These are phyloP conservation scores for Archocentrus centrarchus DNA, from an alignment of 2,113 vertebrate species.

Conservation along the genomic window DNA sequence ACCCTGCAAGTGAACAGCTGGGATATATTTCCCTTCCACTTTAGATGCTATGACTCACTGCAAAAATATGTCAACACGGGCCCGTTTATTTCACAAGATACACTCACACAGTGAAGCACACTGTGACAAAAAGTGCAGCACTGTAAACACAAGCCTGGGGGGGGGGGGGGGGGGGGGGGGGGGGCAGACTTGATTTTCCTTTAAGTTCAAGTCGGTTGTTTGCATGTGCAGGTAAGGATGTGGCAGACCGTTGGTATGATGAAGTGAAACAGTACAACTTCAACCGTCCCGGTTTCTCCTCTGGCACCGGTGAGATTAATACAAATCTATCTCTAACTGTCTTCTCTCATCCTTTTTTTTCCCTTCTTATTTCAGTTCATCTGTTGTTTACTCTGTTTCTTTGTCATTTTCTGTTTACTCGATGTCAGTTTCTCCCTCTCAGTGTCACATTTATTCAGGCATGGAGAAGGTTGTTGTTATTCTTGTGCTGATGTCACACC, in stretches of 20 bases:
- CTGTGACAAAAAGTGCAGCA: slow-evolving; percentile 30
- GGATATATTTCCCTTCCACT: slow-evolving; percentile 51
- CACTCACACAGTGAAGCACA: not conserved
- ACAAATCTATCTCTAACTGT: not conserved
- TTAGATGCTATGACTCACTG: slow-evolving; percentile 66
- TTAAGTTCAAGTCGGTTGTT: slow-evolving; percentile 12
- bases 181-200: slow-evolving; percentile 7
- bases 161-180: not conserved
- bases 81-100: slow-evolving; percentile 51
- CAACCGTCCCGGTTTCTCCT: slow-evolving; percentile 93
- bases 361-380: not conserved
- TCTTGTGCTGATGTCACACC: slow-evolving; percentile 27
- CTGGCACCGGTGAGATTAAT: slow-evolving; percentile 89
- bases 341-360: slow-evolving; percentile 3
- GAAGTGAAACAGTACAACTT: slow-evolving; percentile 98
- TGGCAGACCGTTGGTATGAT: slow-evolving; percentile 95
- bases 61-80: slow-evolving; percentile 58
- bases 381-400: slow-evolving; percentile 3
- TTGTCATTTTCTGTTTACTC: slow-evolving; percentile 30
- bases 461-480: slow-evolving; percentile 24
- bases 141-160: not conserved
- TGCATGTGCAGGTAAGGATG: slow-evolving; percentile 88
- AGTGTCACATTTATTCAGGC: slow-evolving; percentile 16
- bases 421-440: slow-evolving; percentile 11
- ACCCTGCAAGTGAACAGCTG: slow-evolving; percentile 58